A percentile compares a stretch with the other conserved stretches of the same genome.
phyloP scores from a whole-genome alignment of 2,113 vertebrate species.

The Lycocorax pyrrhopterus region DNA sequence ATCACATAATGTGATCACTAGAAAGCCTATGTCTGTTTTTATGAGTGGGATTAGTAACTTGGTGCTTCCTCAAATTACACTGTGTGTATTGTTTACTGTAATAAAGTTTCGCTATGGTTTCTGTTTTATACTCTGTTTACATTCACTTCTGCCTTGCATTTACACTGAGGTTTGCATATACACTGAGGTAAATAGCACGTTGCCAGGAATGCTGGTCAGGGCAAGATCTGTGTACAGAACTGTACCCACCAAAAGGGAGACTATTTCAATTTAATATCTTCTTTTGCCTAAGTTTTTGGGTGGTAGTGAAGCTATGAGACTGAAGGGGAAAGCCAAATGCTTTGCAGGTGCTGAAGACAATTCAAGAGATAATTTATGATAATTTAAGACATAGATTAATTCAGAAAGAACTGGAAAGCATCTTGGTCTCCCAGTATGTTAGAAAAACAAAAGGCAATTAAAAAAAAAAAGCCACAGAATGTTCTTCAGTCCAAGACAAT shows the following conservation, averaged over 20 bases:
- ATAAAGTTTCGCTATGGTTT: background rate
- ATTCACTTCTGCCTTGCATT: background rate
- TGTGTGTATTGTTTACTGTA: background rate
- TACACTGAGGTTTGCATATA: background rate
- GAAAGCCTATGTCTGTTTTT: background rate
- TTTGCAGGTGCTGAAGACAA: slow-evolving; percentile 54
- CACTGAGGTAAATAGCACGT: background rate
- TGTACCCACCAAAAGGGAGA: background rate
- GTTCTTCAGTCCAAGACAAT: slow-evolving; percentile 22
- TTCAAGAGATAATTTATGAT: slow-evolving; percentile 7
- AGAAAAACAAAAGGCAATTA: slow-evolving; percentile 50
- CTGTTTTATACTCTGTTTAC: background rate
- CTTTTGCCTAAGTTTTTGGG: background rate
- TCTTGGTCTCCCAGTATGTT: slow-evolving; percentile 12
- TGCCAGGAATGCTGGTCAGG: background rate
- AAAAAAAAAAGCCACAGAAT: background rate
- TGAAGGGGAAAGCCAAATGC: slow-evolving; percentile 7
- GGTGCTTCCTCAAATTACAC: background rate
- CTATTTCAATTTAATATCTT: background rate
- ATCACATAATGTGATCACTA: background rate
- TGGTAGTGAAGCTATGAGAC: background rate
- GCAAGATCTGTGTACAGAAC: background rate
- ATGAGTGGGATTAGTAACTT: background rate
- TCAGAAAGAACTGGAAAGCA: slow-evolving; percentile 25
- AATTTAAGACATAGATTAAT: slow-evolving; percentile 6